Conservation (phyloP, 2,113 vertebrate genomes). For the Trematocara stigmaticum region DNA sequence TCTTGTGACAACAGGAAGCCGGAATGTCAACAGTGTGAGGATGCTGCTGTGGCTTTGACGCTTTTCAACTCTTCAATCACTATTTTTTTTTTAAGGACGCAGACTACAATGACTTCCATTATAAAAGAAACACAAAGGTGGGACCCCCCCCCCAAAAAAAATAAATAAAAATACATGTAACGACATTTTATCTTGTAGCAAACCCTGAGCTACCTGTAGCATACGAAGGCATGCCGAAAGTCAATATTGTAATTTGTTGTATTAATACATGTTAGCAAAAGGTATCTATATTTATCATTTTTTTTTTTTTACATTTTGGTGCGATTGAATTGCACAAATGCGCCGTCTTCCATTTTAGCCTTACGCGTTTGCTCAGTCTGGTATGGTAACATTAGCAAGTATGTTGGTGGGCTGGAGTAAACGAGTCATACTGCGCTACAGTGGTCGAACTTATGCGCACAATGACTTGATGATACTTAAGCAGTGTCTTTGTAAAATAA, state of each 20-base stretch:
- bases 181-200: not conserved
- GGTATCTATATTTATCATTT: not conserved
- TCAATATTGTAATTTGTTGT: not conserved
- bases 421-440: not conserved
- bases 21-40: constrained; percentile 1
- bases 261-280: not conserved
- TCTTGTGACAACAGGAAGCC: constrained; percentile 55
- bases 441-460: not conserved
- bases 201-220: not conserved
- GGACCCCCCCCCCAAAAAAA: not conserved
- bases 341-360: not conserved
- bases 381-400: not conserved
- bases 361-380: not conserved
- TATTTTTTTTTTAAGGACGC: not conserved
- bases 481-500: not conserved
- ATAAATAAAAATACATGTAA: not conserved
- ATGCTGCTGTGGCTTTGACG: not conserved
- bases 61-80: not conserved
- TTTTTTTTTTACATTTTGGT: not conserved
- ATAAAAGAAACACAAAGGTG: constrained; percentile 77
- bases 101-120: constrained; percentile 63
- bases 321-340: not conserved
- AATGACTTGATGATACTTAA: not conserved
- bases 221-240: not conserved
- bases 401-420: not conserved